Evolutionary conservation across 2,113 vertebrate genomes (phyloP).

Genomic region (Tiliqua scincoides): DNA sequence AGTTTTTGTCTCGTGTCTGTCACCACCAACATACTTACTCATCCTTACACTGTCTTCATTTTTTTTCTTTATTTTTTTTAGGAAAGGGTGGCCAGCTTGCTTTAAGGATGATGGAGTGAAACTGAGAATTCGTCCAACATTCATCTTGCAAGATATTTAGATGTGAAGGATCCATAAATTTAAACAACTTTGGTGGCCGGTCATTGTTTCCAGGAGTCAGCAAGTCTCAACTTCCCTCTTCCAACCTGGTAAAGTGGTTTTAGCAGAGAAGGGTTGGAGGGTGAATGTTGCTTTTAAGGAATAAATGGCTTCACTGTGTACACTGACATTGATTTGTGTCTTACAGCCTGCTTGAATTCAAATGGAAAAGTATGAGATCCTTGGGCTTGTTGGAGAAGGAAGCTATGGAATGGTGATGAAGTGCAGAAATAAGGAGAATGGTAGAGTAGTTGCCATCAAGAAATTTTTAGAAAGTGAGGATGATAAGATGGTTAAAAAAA

Average conservation of each 20-base stretch:
- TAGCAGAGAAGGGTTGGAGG: no score
- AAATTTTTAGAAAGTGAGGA: slow-evolving; percentile 87
- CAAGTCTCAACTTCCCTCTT: neutral
- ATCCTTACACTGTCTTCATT: neutral
- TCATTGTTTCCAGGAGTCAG: neutral
- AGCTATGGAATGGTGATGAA: slow-evolving; percentile 87
- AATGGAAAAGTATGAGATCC: slow-evolving; percentile 84
- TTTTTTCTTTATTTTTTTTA: neutral
- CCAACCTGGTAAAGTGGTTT: neutral
- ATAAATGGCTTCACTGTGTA: neutral
- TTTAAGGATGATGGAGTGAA: no score
- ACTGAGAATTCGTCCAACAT: no score
- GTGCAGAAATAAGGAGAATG: slow-evolving; percentile 81
- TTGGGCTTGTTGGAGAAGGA: slow-evolving; percentile 84
- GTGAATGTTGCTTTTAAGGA: neutral
- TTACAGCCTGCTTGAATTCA: slow-evolving; percentile 49
- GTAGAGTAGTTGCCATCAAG: slow-evolving; percentile 86
- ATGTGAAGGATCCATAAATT: neutral
- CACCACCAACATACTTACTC: neutral
- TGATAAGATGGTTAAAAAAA: slow-evolving; percentile 85
- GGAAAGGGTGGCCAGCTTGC: no score
- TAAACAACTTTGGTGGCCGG: neutral
- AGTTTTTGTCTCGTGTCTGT: neutral
- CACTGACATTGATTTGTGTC: slow-evolving; percentile 17
- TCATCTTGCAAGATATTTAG: no score